A percentile compares a stretch with the other conserved stretches of the same genome.
Conservation (phyloP, 2,888 invertebrate species). For the Tubiluchus corallicola region DNA sequence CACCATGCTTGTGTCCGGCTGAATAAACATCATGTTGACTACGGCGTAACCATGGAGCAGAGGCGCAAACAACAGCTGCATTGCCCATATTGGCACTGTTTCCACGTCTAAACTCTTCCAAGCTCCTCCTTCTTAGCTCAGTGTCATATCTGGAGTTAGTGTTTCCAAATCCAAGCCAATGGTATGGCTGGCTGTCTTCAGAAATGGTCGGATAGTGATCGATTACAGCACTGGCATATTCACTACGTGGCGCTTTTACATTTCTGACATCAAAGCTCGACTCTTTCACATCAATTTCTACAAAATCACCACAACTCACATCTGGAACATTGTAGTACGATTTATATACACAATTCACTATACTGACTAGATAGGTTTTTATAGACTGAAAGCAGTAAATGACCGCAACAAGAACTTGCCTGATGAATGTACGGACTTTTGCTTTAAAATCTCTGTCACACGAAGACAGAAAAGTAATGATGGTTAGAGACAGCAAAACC, state of each 20-base stretch:
- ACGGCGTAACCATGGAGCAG: neutral
- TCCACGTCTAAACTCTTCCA: neutral
- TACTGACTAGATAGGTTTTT: too few relatives aligned
- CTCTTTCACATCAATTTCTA: too few relatives aligned
- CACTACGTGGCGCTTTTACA: too few relatives aligned
- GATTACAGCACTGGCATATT: too few relatives aligned
- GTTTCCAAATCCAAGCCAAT: neutral
- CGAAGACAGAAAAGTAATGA: conserved; percentile 16
- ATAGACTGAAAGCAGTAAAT: neutral
- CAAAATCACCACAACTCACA: neutral
- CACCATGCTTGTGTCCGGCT: neutral
- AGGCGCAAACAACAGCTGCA: neutral
- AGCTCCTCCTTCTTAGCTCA: neutral
- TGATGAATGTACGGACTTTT: conserved; percentile 15
- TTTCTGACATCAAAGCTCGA: too few relatives aligned
- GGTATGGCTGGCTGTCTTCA: neutral
- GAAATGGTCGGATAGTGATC: too few relatives aligned
- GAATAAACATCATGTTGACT: too few relatives aligned
- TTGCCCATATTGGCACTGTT: neutral
- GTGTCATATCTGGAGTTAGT: neutral
- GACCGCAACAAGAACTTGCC: neutral
- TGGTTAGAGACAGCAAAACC: conserved; percentile 17
- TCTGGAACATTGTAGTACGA: neutral
- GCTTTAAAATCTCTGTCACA: neutral
- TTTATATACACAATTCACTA: too few relatives aligned